These are phyloP conservation scores for Dermolepida albohirtum DNA, from an alignment of 2,888 invertebrate genomes.

Conservation along the genomic window DNA sequence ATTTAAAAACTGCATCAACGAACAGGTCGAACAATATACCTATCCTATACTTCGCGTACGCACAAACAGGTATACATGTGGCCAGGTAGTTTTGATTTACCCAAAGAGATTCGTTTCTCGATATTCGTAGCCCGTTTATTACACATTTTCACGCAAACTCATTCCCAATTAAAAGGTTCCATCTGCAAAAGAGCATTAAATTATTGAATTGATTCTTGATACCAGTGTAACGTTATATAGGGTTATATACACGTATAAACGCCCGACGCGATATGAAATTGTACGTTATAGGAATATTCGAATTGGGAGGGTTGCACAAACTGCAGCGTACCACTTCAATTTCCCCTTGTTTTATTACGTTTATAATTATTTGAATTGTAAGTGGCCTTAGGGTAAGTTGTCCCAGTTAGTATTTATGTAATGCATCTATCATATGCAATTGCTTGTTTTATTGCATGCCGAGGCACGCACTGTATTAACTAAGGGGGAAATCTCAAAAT, in stretches of 20 bases:
- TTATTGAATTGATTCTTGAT: constrained; percentile 30
- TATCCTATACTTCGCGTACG: no score
- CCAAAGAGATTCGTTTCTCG: constrained; percentile 11
- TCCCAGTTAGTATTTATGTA: constrained; percentile 59
- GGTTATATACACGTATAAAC: neutral
- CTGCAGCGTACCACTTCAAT: constrained; percentile 55
- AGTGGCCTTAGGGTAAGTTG: constrained; percentile 49
- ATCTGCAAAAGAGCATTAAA: constrained; percentile 26
- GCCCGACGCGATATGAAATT: constrained; percentile 11
- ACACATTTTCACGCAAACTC: constrained; percentile 27
- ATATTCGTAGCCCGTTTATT: constrained; percentile 15
- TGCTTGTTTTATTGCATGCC: constrained; percentile 52
- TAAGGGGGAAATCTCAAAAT: constrained; percentile 47
- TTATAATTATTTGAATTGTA: constrained; percentile 61
- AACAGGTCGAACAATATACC: no score
- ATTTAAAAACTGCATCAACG: no score
- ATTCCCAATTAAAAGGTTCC: constrained; percentile 27
- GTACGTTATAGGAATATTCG: constrained; percentile 19
- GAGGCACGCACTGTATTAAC: constrained; percentile 43
- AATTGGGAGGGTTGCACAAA: constrained; percentile 44
- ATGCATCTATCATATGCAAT: constrained; percentile 52
- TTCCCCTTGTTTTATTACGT: constrained; percentile 60
- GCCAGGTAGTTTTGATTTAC: constrained; percentile 24
- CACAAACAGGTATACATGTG: neutral
- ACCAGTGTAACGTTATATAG: neutral